Percentiles rank a stretch among this genome's conserved stretches.
These are phyloP conservation scores for Crossaster papposus DNA, from an alignment of 53 echinoderm and acorn worm species.

Conservation along the genomic window DNA sequence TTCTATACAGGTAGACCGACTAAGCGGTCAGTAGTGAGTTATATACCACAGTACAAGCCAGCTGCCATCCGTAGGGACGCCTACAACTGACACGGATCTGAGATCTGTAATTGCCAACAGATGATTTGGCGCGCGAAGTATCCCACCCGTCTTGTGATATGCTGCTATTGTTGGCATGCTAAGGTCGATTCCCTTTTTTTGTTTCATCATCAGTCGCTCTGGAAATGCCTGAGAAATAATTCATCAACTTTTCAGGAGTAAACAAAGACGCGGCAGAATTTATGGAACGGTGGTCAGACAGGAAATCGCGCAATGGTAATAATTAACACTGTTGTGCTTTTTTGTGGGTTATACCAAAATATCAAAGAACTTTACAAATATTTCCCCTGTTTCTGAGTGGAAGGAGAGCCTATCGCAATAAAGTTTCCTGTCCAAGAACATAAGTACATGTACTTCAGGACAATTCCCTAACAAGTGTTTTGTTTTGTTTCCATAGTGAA, in stretches of 20 bases:
- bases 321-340: too few species aligned
- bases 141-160: neutral
- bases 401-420: too few species aligned
- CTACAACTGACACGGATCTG: neutral
- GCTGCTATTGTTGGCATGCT: slow-evolving; percentile 40
- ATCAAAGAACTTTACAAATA: too few species aligned
- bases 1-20: too few species aligned
- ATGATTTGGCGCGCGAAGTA: slow-evolving; percentile 50
- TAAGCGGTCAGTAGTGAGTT: too few species aligned
- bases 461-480: too few species aligned
- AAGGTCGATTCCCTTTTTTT: slow-evolving; percentile 39
- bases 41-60: neutral
- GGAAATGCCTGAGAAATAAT: neutral
- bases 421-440: too few species aligned
- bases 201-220: slow-evolving; percentile 1
- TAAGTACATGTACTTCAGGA: too few species aligned
- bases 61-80: neutral
- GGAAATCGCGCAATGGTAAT: neutral
- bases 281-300: neutral
- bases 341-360: too few species aligned
- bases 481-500: too few species aligned
- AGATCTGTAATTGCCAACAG: slow-evolving; percentile 55
- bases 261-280: neutral
- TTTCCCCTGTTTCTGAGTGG: too few species aligned
- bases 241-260: slow-evolving; percentile 13